Evolutionary conservation across 2,113 vertebrate genomes (phyloP).

Genomic region (Cyanoliseus patagonus): DNA sequence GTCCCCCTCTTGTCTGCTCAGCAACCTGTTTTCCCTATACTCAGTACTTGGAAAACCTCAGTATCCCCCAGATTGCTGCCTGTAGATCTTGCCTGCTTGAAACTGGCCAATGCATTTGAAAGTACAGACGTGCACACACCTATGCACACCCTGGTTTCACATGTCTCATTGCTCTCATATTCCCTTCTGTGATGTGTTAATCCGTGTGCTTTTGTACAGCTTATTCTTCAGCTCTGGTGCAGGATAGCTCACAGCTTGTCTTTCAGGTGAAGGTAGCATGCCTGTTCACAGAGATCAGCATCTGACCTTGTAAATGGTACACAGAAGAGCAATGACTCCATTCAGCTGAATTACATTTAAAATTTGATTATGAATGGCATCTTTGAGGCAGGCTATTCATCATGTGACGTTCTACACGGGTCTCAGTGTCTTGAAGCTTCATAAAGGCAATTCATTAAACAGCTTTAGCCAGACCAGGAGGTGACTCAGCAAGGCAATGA

Average conservation of each 20-base stretch:
- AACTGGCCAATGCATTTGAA: background rate
- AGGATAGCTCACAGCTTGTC: background rate
- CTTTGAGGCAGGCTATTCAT: conserved; percentile 68
- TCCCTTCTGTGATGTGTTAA: background rate
- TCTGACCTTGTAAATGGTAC: conserved; percentile 7
- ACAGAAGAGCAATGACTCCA: conserved; percentile 36
- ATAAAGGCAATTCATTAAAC: conserved; percentile 71
- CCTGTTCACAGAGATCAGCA: conserved; percentile 1
- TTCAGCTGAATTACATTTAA: conserved; percentile 63
- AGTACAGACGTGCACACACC: background rate
- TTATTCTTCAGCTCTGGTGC: background rate
- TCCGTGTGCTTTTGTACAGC: background rate
- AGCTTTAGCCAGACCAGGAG: conserved; percentile 51
- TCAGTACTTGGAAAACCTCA: background rate
- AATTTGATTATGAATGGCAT: conserved; percentile 73
- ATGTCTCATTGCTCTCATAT: background rate
- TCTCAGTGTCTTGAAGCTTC: conserved; percentile 60
- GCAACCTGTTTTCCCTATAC: background rate
- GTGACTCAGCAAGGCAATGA: background rate
- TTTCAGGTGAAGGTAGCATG: background rate
- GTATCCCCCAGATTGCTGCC: background rate
- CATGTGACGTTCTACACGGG: conserved; percentile 44
- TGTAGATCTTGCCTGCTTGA: background rate
- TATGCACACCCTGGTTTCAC: background rate
- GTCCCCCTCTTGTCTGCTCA: background rate